Percentiles rank a stretch among this genome's conserved stretches.
Evolutionary conservation across 2,797 vertebrate genomes (phyloP).

Genomic region (Trachops cirrhosus): DNA sequence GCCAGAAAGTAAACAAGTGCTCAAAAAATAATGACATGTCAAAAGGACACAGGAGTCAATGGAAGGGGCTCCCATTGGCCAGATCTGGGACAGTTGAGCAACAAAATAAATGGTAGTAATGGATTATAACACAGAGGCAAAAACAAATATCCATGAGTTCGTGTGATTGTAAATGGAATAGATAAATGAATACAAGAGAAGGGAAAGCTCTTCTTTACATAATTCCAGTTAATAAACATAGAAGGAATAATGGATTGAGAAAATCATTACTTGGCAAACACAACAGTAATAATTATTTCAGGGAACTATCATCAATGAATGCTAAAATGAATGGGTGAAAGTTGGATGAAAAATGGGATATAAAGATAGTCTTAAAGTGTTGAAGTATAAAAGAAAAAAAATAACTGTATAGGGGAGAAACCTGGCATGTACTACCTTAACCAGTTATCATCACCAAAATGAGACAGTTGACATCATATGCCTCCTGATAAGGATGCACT

Average conservation of each 20-base stretch:
- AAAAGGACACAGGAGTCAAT: neutral
- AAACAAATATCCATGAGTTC: neutral
- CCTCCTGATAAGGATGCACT: neutral
- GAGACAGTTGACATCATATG: neutral
- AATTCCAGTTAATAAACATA: constrained; percentile 23
- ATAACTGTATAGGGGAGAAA: neutral
- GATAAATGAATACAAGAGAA: neutral
- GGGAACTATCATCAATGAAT: neutral
- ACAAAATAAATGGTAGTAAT: neutral
- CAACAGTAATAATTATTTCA: neutral
- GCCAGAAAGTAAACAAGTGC: neutral
- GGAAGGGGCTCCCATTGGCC: neutral
- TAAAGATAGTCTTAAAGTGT: neutral
- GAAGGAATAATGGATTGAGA: neutral
- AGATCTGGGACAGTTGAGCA: neutral
- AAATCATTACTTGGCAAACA: constrained; percentile 13
- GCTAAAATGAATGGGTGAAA: neutral
- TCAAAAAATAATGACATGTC: neutral
- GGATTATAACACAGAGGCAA: neutral
- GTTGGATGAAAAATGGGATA: neutral
- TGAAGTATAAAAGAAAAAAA: neutral
- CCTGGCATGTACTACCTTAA: neutral
- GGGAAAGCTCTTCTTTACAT: neutral
- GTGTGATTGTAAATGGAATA: neutral
- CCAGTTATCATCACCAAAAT: neutral